Conservation (phyloP, 1,140 invertebrate genomes). For the Drosophila tristis region DNA sequence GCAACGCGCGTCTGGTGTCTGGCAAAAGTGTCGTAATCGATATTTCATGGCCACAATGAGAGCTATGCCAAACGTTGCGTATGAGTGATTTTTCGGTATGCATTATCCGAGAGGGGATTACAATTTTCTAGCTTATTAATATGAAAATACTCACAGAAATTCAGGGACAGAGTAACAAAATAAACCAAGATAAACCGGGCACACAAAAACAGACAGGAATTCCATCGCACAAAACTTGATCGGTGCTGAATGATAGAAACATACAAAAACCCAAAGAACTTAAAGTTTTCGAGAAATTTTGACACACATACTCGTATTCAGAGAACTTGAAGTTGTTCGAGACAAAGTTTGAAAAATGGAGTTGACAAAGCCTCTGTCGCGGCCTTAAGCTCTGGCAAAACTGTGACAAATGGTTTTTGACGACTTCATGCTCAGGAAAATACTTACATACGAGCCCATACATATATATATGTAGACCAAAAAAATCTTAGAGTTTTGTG, state of each 20-base stretch:
- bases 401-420: constrained; percentile 78
- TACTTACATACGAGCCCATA: constrained; percentile 23
- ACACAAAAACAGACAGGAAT: too few relatives aligned
- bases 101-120: constrained; percentile 34
- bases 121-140: constrained; percentile 27
- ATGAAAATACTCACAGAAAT: constrained; percentile 16
- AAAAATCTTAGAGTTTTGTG: constrained; percentile 59
- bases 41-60: constrained; percentile 73
- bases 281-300: constrained; percentile 16
- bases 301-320: not conserved
- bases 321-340: not conserved
- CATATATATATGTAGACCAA: constrained; percentile 29
- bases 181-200: too few relatives aligned
- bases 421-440: constrained; percentile 69
- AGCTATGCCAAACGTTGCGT: constrained; percentile 61
- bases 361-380: constrained; percentile 35
- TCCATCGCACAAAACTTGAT: not conserved
- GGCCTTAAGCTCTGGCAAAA: constrained; percentile 68
- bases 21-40: constrained; percentile 72
- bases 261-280: constrained; percentile 26
- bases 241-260: not conserved
- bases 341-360: constrained; percentile 53
- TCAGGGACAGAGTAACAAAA: not conserved
- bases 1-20: constrained; percentile 10
- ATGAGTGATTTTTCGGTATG: constrained; percentile 70